Evolutionary conservation across 2,113 vertebrate species (phyloP).

Genomic region (Gallinago paraguaiae): DNA sequence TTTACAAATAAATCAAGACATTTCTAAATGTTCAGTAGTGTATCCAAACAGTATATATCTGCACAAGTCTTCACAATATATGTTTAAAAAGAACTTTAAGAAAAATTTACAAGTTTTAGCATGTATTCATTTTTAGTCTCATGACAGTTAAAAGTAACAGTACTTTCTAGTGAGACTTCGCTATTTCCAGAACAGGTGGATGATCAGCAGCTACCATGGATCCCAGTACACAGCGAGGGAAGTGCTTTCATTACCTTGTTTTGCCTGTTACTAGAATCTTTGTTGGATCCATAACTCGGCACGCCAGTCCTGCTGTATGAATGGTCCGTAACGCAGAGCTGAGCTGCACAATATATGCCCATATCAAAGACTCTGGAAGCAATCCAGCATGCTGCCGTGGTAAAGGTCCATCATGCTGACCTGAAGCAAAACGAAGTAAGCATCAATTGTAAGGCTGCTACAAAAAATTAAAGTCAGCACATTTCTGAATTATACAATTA

Average conservation of each 20-base stretch:
- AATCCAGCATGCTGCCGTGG: constrained; percentile 95
- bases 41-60: neutral
- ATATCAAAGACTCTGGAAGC: constrained; percentile 96
- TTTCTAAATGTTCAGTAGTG: neutral
- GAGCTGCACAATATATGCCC: constrained; percentile 98
- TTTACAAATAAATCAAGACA: neutral
- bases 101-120: neutral
- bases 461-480: neutral
- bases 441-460: neutral
- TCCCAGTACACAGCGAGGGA: neutral
- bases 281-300: constrained; percentile 97
- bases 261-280: constrained; percentile 99
- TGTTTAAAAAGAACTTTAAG: neutral
- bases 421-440: constrained; percentile 60
- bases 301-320: constrained; percentile 95
- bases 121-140: neutral
- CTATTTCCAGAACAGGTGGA: neutral
- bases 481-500: neutral
- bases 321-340: constrained; percentile 95
- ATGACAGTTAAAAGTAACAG: neutral
- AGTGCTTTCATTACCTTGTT: constrained; percentile 80
- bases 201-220: neutral
- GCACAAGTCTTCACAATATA: neutral
- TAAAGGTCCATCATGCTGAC: constrained; percentile 93
- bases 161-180: neutral